Base-by-base conservation (phyloP, 2,113 vertebrate genomes). In the Anser cygnoides region DNA sequence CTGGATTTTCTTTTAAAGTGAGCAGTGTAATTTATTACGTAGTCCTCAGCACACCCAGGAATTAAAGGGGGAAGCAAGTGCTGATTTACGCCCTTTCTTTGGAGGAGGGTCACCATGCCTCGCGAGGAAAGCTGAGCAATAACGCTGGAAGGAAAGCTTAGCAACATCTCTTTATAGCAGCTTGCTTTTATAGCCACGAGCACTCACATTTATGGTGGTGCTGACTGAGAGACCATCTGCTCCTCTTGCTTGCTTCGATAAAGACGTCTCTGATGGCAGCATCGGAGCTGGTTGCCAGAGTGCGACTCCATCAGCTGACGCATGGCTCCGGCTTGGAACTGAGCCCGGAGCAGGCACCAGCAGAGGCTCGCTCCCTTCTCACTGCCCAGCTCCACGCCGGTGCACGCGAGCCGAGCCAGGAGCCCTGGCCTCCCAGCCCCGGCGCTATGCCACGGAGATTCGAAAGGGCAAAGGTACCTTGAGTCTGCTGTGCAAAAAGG, bases 391-490 rank as follows among this genome's bases (percentile, higher is more conserved):
- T 52, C 52, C 2, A 4, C 66, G 62, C 41, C 52, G 9, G 35
- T 2, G 31, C 31, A 3, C 5, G 0, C 1, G 9, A 4, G 0
- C 28, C 0, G 4, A 44, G 44, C 3, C 15, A 31, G 55, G n/a
- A 46, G 50, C 78, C 35, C 35, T 8, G 35, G 12, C 43, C 63
- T 37, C 62, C 72, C 2, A 5, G 6, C 25, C 33, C 41, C 4
- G 1, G 19, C 50, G 37, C 65, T 31, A 5, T 0, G 2, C 41
- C 41, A 44, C 0, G 8, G 62, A 8, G 67, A 66, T 52, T 73
- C 18, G 19, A 33, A 57, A n/a, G 43, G 46, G 55, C 35, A 76
- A 31, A 85, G 3, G 9, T 16, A 41, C 29, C 67, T 58, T 21
- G 26, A 11, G 13, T 25, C 63, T 68, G 52, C 67, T 43, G 58